Conservation (phyloP, 2,888 invertebrate genomes). For the Microctonus hyperodae region DNA sequence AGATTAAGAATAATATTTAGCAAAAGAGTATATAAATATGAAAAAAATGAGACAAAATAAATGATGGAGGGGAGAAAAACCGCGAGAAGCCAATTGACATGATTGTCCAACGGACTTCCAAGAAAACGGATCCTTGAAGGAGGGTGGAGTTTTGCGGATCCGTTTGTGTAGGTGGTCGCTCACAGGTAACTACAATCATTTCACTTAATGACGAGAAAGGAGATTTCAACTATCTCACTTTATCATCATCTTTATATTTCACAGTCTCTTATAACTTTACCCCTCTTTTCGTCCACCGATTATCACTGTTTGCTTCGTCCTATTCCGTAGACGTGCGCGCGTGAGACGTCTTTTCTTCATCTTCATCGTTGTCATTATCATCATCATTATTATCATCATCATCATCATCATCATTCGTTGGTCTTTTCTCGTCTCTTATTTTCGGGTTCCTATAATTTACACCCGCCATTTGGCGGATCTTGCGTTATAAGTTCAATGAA, state of each 20-base stretch:
- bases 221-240: constrained; percentile 2
- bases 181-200: constrained; percentile 50
- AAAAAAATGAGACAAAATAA: neutral
- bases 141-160: constrained; percentile 9
- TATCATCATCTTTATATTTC: neutral
- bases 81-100: constrained; percentile 26
- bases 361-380: too few species aligned
- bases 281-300: neutral
- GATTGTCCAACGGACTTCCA: constrained; percentile 25
- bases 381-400: constrained; percentile 8
- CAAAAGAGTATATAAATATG: neutral
- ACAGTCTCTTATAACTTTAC: neutral
- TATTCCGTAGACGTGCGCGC: neutral
- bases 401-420: constrained; percentile 17
- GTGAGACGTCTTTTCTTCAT: neutral
- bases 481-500: neutral
- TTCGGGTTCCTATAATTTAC: constrained; percentile 25
- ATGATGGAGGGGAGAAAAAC: constrained; percentile 23
- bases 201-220: constrained; percentile 51
- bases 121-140: constrained; percentile 14
- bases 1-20: neutral
- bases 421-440: constrained; percentile 5
- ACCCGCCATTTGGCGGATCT: constrained; percentile 1
- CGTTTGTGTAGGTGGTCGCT: constrained; percentile 51
- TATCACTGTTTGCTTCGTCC: neutral